A percentile compares a stretch with the other conserved stretches of the same genome.
Evolutionary conservation across 2,888 invertebrate genomes (phyloP).

Genomic region (Conistra vaccinii): DNA sequence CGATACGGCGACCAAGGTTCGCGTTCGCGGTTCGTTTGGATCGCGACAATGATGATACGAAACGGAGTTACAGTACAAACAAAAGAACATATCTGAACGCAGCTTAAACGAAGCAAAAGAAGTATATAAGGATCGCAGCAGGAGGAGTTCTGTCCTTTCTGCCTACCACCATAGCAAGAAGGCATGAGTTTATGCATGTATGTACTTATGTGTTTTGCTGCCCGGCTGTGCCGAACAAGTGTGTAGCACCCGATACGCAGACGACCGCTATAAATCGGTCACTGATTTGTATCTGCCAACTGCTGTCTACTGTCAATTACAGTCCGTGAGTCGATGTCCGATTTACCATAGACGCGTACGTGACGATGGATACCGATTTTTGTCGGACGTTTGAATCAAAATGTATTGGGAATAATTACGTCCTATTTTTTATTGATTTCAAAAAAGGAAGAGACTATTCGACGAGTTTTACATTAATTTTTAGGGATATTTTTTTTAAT

Average conservation of each 20-base stretch:
- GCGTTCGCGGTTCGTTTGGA: too few relatives aligned
- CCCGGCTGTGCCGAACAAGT: background rate
- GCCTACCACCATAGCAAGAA: background rate
- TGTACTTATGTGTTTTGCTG: background rate
- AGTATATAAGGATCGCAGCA: background rate
- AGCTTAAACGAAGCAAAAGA: background rate
- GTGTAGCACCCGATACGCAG: background rate
- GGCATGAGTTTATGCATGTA: background rate
- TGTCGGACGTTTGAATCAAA: background rate
- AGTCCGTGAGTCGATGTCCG: background rate
- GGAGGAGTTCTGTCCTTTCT: background rate
- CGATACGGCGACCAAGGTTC: too few relatives aligned
- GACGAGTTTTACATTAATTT: background rate
- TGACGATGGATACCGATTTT: background rate
- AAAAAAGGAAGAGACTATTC: background rate
- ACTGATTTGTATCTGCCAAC: conserved; percentile 26
- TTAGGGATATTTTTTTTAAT: background rate
- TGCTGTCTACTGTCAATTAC: conserved; percentile 14
- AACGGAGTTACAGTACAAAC: too few relatives aligned
- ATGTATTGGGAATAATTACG: background rate
- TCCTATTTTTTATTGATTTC: background rate
- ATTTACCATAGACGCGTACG: conserved; percentile 2
- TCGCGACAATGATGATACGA: too few relatives aligned
- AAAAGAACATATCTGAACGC: too few relatives aligned
- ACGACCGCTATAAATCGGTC: conserved; percentile 5